Evolutionary conservation across 2,888 invertebrate genomes (phyloP), one percentile per base, ranked within the genome.

Genomic region (Chrysotoxum bicinctum): DNA sequence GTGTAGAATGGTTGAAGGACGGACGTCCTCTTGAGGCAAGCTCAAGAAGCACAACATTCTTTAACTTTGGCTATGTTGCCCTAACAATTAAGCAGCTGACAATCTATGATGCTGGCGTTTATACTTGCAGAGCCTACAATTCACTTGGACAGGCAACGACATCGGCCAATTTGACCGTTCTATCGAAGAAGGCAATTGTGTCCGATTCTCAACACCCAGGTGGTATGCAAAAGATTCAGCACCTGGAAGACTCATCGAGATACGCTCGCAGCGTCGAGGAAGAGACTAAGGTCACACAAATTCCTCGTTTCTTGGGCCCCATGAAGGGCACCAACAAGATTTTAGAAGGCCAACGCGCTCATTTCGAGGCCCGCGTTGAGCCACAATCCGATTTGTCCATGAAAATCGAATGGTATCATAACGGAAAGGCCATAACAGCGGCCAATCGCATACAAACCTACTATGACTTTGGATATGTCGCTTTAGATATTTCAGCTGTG

Each of bases 381-480:
- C 99, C 99, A 1, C 97, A 98, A 91, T 98, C 96, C 90, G 99
- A 99, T 92, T 94, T 98, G 32, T 96, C 96, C 21, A 96, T 99
- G 95, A 94, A 94, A 89, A 96, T 98, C 85, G 98, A 99, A 93
- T 99, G 99, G 99, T 98, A 97, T 91, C 97, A 97, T 90, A 98
- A 99, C 92, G 98, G 98, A 70, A 95, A 96, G 90, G 95, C 97
- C 84, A 95, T 99, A 80, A 96, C 96, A 90, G 95, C 95, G 81
- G 97, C 97, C 43, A 97, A 96, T 90, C 95, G 99, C 88, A 99
- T 98, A 90, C 98, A 98, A 92, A 97, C 97, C 9, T 97, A 97
- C 90, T 96, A 98, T 89, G 98, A 99, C 92, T 99, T 99, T 92
- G 99, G 99, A 79, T 98, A 98, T 90, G 98, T 99, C 21, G 98